These are phyloP conservation scores for Fulmarus glacialis DNA, from an alignment of 2,113 vertebrate genomes.

Conservation along the genomic window DNA sequence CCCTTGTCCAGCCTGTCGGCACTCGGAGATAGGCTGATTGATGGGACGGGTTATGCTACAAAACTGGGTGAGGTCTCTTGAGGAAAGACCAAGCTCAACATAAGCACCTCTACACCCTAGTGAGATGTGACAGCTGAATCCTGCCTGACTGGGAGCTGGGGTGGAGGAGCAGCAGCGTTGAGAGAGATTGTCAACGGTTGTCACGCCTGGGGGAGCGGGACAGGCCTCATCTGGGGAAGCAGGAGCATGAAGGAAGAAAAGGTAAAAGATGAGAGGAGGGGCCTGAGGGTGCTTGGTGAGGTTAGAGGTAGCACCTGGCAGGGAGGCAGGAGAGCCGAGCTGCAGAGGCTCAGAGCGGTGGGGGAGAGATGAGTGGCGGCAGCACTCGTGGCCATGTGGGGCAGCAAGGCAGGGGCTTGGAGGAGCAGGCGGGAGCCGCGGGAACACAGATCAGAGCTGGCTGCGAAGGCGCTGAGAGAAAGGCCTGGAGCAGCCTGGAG, in stretches of 20 bases:
- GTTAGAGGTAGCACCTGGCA: neutral
- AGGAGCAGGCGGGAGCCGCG: neutral
- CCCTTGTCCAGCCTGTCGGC: neutral
- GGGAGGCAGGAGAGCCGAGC: neutral
- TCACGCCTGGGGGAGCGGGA: accelerated
- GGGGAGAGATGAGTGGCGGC: accelerated
- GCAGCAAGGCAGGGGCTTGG: accelerated
- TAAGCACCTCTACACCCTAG: neutral
- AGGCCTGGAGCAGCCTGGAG: slow-evolving; percentile 29
- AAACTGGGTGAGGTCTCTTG: neutral
- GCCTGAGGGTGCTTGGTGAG: neutral
- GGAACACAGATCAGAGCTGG: neutral
- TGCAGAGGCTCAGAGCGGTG: accelerated
- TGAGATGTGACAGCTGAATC: neutral
- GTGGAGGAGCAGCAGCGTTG: accelerated
- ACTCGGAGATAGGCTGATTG: neutral
- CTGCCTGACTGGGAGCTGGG: neutral
- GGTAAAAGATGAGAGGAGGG: neutral
- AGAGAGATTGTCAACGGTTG: neutral
- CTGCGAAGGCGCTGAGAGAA: neutral
- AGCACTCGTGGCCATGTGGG: neutral
- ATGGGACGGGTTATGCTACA: neutral
- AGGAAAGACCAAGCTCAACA: neutral
- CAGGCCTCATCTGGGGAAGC: neutral
- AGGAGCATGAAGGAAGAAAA: neutral